These are phyloP conservation scores for Lasioglossum morio DNA, from an alignment of 2,888 invertebrate species.

Conservation along the genomic window DNA sequence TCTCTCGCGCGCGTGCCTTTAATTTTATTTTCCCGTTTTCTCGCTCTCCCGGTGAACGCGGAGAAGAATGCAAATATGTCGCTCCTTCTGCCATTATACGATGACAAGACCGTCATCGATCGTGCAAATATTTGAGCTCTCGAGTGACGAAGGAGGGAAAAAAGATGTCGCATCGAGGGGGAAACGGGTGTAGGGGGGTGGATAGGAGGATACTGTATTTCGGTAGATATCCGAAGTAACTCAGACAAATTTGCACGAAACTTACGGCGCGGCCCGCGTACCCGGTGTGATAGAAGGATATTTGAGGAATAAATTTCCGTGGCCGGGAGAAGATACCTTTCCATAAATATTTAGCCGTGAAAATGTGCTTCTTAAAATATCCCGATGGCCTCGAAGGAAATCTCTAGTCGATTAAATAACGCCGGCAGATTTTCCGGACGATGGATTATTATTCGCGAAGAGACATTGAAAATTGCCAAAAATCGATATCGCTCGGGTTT, in stretches of 20 bases:
- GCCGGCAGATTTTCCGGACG: neutral
- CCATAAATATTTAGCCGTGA: constrained; percentile 22
- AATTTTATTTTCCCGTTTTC: constrained; percentile 1
- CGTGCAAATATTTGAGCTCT: constrained; percentile 75
- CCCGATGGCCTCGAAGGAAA: neutral
- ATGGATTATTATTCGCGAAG: neutral
- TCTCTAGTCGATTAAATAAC: neutral
- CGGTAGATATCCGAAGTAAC: constrained; percentile 66
- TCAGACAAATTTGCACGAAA: constrained; percentile 72
- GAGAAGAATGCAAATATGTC: constrained; percentile 26
- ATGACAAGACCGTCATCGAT: constrained; percentile 70
- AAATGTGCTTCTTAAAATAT: neutral
- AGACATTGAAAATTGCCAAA: neutral
- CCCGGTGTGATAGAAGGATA: constrained; percentile 39
- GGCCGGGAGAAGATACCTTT: neutral
- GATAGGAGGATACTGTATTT: constrained; percentile 62
- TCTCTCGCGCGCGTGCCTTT: neutral
- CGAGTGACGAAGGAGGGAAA: constrained; percentile 21
- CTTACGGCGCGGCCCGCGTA: constrained; percentile 70
- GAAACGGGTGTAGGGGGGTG: too few relatives aligned
- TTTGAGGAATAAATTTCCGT: constrained; percentile 20
- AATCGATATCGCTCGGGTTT: constrained; percentile 20
- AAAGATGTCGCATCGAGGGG: neutral
- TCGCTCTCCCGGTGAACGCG: constrained; percentile 1
- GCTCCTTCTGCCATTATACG: constrained; percentile 54